Evolutionary conservation across 1,140 invertebrate species (phyloP), one percentile per base, ranked within the genome.

Genomic region (Neodiprion virginianus): DNA sequence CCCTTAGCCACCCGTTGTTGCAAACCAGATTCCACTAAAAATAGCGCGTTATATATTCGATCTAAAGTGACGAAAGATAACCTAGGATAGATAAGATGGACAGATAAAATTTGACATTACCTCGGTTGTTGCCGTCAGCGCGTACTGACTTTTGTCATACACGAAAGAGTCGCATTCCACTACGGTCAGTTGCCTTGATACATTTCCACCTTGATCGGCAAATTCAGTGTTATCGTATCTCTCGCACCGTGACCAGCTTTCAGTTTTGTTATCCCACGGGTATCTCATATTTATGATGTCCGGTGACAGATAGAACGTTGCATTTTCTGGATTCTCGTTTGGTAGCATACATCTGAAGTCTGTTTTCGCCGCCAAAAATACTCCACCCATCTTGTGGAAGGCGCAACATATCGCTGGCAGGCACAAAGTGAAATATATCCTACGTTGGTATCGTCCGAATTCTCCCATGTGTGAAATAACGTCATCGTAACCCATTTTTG

Each of bases 1-100:
- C 91, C 47, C 89, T 85, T 66, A 93, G 79, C 82, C 90, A 93
- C 10, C 89, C 86, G 47, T 86, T 85, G 12, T 90, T 88, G 85
- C 94, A 95, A 7, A 94, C 92, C 76, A 95, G 81, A 78, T 93
- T 79, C 88, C 92, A 95, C 92, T 94, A 78, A 74, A 89, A 89
- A 79, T 66, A 75, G 73, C 75, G 70, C 73, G 28, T 72, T 11
- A 77, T 65, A 61, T 40, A 73, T 40, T 72, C 72, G 73, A 47
- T 48, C 23, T 9, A 48, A 76, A 53, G 28, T n/a, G 48, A 74
- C 48, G 17, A 21, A 21, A 21, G 17, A 21, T 21, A 21, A 21
- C 17, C 17, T 21, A 21, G 17, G 17, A 21, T 21, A 21, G 17
- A 21, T 21, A 21, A 21, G 17, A 21, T 21, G 17, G 17, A 21